phyloP scores from a whole-genome alignment of 37 sponge, comb jelly and placozoan species.

The Eunapius fragilis region DNA sequence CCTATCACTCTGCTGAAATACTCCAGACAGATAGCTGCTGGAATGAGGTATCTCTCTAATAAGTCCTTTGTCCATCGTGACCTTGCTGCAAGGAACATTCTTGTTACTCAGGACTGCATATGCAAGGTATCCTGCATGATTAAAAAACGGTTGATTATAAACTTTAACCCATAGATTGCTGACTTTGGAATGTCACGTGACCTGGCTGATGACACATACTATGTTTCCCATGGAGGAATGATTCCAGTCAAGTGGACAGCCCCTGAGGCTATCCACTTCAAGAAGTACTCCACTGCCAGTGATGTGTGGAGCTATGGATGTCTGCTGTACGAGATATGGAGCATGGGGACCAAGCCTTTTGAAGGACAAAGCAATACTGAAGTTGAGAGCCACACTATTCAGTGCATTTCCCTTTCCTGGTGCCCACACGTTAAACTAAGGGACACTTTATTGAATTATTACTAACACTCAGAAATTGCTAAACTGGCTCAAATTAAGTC shows the following conservation, averaged over 20 bases:
- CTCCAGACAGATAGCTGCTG: background rate
- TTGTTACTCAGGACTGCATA: background rate
- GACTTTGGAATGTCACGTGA: slow-evolving; percentile 31
- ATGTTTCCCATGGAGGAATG: background rate
- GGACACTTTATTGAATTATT: too few relatives aligned
- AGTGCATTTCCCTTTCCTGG: too few relatives aligned
- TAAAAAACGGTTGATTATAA: background rate
- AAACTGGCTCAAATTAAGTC: too few relatives aligned
- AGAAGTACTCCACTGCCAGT: background rate
- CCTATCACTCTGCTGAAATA: background rate
- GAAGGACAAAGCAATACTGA: background rate
- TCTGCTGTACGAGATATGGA: slow-evolving; percentile 28
- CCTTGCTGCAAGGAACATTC: background rate
- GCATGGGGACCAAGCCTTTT: slow-evolving; percentile 13
- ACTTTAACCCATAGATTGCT: slow-evolving; percentile 10
- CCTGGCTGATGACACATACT: background rate
- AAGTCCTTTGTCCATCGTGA: background rate
- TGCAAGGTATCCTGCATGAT: background rate
- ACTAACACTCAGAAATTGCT: too few relatives aligned
- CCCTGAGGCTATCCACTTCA: slow-evolving; percentile 13
- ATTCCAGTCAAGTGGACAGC: slow-evolving; percentile 29
- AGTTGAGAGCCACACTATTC: too few relatives aligned
- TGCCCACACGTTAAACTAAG: too few relatives aligned
- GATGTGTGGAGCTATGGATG: background rate
- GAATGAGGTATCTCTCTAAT: background rate